A percentile compares a stretch with the other conserved stretches of the same genome.
These are phyloP conservation scores for Podocnemis expansa DNA, from an alignment of 2,113 vertebrate species.

Conservation along the genomic window DNA sequence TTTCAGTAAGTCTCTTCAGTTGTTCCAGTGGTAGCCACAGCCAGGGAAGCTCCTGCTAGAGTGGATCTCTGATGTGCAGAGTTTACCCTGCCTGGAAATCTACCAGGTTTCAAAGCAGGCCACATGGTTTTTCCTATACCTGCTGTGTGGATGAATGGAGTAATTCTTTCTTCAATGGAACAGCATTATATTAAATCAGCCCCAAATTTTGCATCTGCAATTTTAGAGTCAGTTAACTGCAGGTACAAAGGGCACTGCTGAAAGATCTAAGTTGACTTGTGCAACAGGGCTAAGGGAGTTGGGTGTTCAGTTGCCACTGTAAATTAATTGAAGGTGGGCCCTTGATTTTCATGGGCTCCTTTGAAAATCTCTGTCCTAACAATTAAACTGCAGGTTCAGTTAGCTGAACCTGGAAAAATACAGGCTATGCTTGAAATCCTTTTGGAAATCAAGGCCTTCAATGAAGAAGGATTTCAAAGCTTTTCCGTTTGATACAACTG, in stretches of 20 bases:
- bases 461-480: neutral
- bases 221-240: neutral
- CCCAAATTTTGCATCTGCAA: neutral
- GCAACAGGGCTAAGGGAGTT: neutral
- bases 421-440: neutral
- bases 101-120: neutral
- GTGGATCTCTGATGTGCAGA: fast-evolving
- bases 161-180: neutral
- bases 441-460: neutral
- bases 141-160: neutral
- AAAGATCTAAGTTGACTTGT: neutral
- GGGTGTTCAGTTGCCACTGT: neutral
- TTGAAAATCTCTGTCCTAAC: neutral
- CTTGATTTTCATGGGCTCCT: neutral
- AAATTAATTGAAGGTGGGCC: neutral
- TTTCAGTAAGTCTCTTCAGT: neutral
- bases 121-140: neutral
- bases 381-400: fast-evolving
- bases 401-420: neutral
- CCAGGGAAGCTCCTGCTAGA: fast-evolving
- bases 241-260: neutral
- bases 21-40: neutral
- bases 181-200: neutral
- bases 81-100: neutral
- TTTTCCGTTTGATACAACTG: neutral